These are phyloP conservation scores for Megaceryle maxima DNA, from an alignment of 2,113 vertebrate species.

Conservation along the genomic window DNA sequence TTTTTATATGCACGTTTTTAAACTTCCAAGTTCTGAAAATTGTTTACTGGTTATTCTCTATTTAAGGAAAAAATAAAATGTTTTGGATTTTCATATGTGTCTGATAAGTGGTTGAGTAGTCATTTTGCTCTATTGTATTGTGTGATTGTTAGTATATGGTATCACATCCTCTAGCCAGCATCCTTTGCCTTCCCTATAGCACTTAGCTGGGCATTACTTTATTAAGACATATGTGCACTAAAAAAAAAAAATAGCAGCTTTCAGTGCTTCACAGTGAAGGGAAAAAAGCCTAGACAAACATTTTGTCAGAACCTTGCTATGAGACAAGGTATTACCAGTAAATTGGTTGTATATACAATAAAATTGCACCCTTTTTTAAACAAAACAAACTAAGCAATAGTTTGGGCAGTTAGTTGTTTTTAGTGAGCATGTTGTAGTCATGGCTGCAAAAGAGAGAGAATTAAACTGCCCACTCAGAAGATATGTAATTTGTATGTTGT, in stretches of 20 bases:
- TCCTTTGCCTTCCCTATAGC: conserved; percentile 88
- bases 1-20: conserved; percentile 93
- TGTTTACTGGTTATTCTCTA: conserved; percentile 90
- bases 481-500: conserved; percentile 97
- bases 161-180: conserved; percentile 85
- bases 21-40: conserved; percentile 90
- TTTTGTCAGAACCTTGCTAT: conserved; percentile 91
- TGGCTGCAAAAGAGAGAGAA: conserved; percentile 84
- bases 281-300: conserved; percentile 94
- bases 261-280: conserved; percentile 95
- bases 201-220: conserved; percentile 98
- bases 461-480: conserved; percentile 85
- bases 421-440: conserved; percentile 89
- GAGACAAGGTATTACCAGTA: conserved; percentile 91
- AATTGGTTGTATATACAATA: conserved; percentile 93
- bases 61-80: conserved; percentile 87
- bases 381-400: conserved; percentile 96
- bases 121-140: conserved; percentile 85
- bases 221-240: conserved; percentile 98
- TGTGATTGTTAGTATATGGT: conserved; percentile 86
- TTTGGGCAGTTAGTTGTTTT: conserved; percentile 93
- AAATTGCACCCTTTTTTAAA: conserved; percentile 96
- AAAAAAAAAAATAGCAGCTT: conserved; percentile 87
- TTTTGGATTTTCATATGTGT: conserved; percentile 87
- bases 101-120: conserved; percentile 88